These are phyloP conservation scores for Eupithecia tripunctaria DNA, from an alignment of 2,888 invertebrate species.

Conservation along the genomic window DNA sequence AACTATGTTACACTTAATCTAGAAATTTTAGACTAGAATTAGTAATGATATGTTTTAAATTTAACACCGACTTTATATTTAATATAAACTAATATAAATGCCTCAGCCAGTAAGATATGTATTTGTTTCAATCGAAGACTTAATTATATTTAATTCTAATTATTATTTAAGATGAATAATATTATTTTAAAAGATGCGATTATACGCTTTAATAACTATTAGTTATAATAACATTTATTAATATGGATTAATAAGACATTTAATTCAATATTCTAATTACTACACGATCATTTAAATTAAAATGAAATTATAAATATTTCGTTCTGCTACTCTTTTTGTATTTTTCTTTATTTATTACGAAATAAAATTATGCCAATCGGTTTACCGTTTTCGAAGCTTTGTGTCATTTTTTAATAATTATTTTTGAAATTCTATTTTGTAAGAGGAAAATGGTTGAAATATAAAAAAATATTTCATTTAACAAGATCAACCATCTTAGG, in stretches of 20 bases:
- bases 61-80: conserved; percentile 70
- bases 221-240: conserved; percentile 64
- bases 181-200: conserved; percentile 59
- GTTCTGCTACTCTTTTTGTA: conserved; percentile 47
- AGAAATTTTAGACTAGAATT: conserved; percentile 52
- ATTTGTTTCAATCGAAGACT: conserved; percentile 78
- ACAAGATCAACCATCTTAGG: background rate
- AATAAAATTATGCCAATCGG: conserved; percentile 69
- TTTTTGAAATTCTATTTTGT: conserved; percentile 54
- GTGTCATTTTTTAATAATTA: conserved; percentile 54
- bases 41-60: conserved; percentile 60
- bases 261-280: conserved; percentile 56
- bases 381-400: conserved; percentile 74
- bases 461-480: background rate
- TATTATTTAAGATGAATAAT: conserved; percentile 69
- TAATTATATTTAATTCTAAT: conserved; percentile 63
- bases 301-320: conserved; percentile 34
- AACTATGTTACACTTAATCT: conserved; percentile 50
- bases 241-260: conserved; percentile 52
- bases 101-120: conserved; percentile 84
- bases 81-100: conserved; percentile 71
- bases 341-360: conserved; percentile 57
- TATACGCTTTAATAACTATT: conserved; percentile 43
- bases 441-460: background rate
- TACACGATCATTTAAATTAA: conserved; percentile 48